Percentiles rank a stretch among this genome's conserved stretches.
Evolutionary conservation across 2,888 invertebrate species (phyloP).

Genomic region (Acleris holmiana): DNA sequence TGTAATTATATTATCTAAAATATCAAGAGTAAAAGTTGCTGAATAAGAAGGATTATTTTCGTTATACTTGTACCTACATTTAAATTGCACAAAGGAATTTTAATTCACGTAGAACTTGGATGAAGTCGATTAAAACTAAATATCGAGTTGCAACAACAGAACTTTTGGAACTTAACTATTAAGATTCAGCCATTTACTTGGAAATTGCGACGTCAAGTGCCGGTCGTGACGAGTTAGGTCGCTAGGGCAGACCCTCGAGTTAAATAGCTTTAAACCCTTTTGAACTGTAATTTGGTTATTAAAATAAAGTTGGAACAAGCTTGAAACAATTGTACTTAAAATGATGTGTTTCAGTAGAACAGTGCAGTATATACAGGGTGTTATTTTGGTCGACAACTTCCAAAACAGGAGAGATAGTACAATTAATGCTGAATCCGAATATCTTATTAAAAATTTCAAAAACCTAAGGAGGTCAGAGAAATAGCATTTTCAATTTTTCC

Average conservation of each 20-base stretch:
- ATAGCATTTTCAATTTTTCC: no score
- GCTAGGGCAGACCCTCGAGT: constrained; percentile 1
- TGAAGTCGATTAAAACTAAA: constrained; percentile 8
- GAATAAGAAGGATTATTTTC: constrained; percentile 3
- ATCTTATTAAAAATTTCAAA: no score
- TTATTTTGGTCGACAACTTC: no score
- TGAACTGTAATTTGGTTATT: constrained; percentile 13
- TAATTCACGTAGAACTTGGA: not conserved
- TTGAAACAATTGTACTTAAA: no score
- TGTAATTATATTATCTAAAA: no score
- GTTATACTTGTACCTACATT: not conserved
- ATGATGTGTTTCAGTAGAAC: no score
- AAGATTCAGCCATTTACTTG: constrained; percentile 21
- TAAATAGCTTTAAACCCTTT: constrained; percentile 1
- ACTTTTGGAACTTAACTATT: constrained; percentile 23
- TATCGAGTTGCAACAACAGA: constrained; percentile 22
- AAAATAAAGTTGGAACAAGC: constrained; percentile 6
- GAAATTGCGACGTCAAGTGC: not conserved
- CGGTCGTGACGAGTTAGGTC: constrained; percentile 8
- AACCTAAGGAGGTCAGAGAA: no score
- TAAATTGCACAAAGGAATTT: constrained; percentile 11
- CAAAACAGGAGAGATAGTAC: no score
- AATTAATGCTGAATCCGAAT: no score
- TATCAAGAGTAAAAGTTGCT: not conserved
- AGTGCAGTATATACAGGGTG: no score